These are phyloP conservation scores for Tachypleus tridentatus DNA, from an alignment of 1,140 invertebrate genomes.

Conservation along the genomic window DNA sequence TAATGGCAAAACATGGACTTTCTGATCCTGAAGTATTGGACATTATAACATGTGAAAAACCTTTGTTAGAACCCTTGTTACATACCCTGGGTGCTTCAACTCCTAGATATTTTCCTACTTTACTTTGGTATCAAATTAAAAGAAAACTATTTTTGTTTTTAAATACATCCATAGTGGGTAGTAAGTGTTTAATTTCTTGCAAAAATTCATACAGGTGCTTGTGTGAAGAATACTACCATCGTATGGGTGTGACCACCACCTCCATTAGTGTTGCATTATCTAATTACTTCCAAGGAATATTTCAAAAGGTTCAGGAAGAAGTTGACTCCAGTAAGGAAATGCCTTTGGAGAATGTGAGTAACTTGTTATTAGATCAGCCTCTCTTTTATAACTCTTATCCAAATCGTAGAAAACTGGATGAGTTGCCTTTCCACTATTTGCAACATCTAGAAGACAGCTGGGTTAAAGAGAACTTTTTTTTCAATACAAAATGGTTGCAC, in stretches of 20 bases:
- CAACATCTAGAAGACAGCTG: slow-evolving; percentile 31
- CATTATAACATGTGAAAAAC: slow-evolving; percentile 53
- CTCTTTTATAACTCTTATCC: slow-evolving; percentile 41
- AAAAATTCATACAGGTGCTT: slow-evolving; percentile 11
- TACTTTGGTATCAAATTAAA: slow-evolving; percentile 12
- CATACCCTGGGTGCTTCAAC: slow-evolving; percentile 34
- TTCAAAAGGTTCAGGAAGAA: no score
- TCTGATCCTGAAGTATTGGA: slow-evolving; percentile 60
- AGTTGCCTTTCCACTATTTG: slow-evolving; percentile 56
- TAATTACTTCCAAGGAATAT: not conserved
- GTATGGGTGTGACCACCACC: not conserved
- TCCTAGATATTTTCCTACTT: slow-evolving; percentile 9
- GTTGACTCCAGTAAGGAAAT: no score
- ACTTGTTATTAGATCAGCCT: slow-evolving; percentile 27
- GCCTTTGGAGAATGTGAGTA: not conserved
- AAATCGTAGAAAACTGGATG: slow-evolving; percentile 65
- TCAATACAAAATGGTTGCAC: slow-evolving; percentile 56
- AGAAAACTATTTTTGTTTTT: slow-evolving; percentile 10
- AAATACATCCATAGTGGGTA: slow-evolving; percentile 14
- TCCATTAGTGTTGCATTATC: not conserved
- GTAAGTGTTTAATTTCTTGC: slow-evolving; percentile 12
- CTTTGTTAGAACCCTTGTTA: slow-evolving; percentile 49
- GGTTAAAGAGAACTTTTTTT: slow-evolving; percentile 34
- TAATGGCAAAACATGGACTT: slow-evolving; percentile 53
- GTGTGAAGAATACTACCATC: slow-evolving; percentile 9